phyloP scores from a whole-genome alignment of 1,140 invertebrate species.

The Drosophila subobscura region DNA sequence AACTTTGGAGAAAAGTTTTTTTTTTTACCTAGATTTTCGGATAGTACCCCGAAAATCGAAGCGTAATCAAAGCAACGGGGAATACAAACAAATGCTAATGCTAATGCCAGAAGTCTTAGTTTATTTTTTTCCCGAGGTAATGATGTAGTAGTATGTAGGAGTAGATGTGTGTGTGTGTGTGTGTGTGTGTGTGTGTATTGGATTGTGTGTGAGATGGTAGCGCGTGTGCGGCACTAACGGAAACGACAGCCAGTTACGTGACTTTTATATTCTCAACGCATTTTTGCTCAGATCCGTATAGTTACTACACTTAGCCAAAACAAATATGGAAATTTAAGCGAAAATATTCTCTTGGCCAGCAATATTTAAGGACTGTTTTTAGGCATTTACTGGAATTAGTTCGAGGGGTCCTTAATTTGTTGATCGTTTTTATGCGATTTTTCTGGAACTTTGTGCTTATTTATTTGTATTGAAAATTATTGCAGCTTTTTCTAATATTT shows the following conservation, averaged over 20 bases:
- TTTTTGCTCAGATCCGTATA: constrained; percentile 36
- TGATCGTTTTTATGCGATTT: too few relatives aligned
- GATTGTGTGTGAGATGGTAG: constrained; percentile 30
- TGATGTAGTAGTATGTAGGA: constrained; percentile 22
- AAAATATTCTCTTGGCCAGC: too few relatives aligned
- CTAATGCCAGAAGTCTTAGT: constrained; percentile 60
- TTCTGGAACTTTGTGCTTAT: too few relatives aligned
- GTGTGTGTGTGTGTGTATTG: constrained; percentile 8
- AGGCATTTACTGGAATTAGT: too few relatives aligned
- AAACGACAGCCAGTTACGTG: constrained; percentile 76
- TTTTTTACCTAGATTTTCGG: constrained; percentile 60
- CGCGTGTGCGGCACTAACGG: constrained; percentile 68
- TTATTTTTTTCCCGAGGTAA: constrained; percentile 27
- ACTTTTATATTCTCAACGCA: constrained; percentile 80
- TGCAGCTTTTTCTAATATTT: too few relatives aligned
- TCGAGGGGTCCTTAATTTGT: too few relatives aligned
- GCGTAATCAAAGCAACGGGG: constrained; percentile 72
- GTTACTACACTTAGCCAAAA: too few relatives aligned
- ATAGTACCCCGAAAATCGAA: constrained; percentile 63
- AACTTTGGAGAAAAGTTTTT: constrained; percentile 69
- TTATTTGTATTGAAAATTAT: too few relatives aligned
- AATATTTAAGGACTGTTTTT: too few relatives aligned
- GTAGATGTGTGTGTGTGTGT: constrained; percentile 23
- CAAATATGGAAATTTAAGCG: too few relatives aligned
- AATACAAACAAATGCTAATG: constrained; percentile 80